phyloP scores from a whole-genome alignment of 2,888 invertebrate genomes.

The Hypomecis punctinalis region DNA sequence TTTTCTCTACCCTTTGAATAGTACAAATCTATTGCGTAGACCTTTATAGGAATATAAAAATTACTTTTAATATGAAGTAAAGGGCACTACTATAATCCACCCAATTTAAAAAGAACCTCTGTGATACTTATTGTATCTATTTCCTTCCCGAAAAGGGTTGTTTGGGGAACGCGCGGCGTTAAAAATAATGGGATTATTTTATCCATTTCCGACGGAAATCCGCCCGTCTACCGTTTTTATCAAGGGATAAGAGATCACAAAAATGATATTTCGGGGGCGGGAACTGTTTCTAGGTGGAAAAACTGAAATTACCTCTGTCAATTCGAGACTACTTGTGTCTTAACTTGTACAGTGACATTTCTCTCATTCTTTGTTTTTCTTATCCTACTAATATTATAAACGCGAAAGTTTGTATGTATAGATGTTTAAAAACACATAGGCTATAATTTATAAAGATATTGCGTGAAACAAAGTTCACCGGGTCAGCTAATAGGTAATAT shows the following conservation, averaged over 20 bases:
- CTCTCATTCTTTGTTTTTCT: no score
- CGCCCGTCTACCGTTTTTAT: constrained; percentile 29
- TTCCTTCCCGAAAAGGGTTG: constrained; percentile 38
- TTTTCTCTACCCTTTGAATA: no score
- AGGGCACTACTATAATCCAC: neutral
- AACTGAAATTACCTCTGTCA: constrained; percentile 17
- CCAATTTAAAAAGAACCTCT: constrained; percentile 35
- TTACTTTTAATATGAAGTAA: no score
- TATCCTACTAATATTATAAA: no score
- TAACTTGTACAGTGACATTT: no score
- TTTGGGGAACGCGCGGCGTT: constrained; percentile 36
- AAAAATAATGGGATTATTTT: constrained; percentile 45
- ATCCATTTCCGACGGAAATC: constrained; percentile 44
- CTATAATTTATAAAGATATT: no score
- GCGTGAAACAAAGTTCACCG: no score
- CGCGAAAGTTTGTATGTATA: no score
- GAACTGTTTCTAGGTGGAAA: constrained; percentile 28
- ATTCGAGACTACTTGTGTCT: constrained; percentile 1
- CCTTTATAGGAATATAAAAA: no score
- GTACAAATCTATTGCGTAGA: no score
- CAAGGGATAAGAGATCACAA: constrained; percentile 22
- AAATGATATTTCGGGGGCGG: constrained; percentile 19
- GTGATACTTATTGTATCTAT: constrained; percentile 33
- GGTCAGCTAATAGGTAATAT: no score
- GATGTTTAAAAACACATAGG: no score